Evolutionary conservation across 2,797 vertebrate genomes (phyloP), one percentile per base, ranked within the genome.

Genomic region (Pygocentrus nattereri): DNA sequence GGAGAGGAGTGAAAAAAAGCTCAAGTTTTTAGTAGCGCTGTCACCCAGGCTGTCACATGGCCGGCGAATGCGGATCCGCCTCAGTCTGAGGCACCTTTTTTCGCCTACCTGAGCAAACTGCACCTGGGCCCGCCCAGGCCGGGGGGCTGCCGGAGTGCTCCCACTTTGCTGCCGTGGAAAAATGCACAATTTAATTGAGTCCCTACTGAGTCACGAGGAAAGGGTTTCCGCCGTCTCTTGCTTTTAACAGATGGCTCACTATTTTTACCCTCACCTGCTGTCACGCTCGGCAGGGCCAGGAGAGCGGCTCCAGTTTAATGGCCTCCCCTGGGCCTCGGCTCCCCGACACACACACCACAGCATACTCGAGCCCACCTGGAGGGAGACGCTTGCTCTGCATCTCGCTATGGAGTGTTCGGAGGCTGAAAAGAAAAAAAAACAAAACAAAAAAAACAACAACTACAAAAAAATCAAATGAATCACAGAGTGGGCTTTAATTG

Each of bases 241-340:
- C 78, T 87, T 69, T 85, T 87, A 88, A 88, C 87, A 88, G 87
- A 88, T 88, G 87, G 85, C 81, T 82, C 78, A 82, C 87, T 87
- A 88, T 88, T 88, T 88, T 88, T 87, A 84, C 87, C 85, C 80
- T 80, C 78, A 82, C 85, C 84, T 85, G 83, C 85, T 85, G 87
- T 88, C 83, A 71, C 44, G 83, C 82, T 84, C 58, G 74, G 84
- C 79, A 65, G 84, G 76, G 86, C 79, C 61, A 82, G 87, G 87
- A 91, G 88, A 88, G 84, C 81, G 83, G 78, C 85, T 88, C 68
- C 80, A 78, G 84, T 91, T 91, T 95, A 95, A 95, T 94, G 82
- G 88, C 85, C 81, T 89, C 89, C 89, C 89, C 69, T 83, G 89
- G 85, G 88, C 77, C 83, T 76, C 69, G 75, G 74, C 81, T 82